These are phyloP conservation scores for Pseudopipra pipra DNA, from an alignment of 2,113 vertebrate species.

Conservation along the genomic window DNA sequence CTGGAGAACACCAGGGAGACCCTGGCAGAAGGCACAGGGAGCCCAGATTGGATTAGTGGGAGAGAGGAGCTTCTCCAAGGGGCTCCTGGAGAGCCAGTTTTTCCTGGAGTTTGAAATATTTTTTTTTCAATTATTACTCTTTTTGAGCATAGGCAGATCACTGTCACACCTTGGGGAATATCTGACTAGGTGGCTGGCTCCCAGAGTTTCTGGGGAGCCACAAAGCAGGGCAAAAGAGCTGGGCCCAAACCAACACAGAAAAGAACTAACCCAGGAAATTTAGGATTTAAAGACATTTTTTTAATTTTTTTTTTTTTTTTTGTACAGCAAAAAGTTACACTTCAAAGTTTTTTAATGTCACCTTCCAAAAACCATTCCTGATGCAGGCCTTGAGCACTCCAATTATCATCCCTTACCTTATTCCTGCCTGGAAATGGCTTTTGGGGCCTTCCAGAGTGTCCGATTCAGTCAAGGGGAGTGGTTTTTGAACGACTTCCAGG, in stretches of 20 bases:
- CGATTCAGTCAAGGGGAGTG: neutral
- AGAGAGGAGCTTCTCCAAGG: neutral
- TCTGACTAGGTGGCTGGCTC: neutral
- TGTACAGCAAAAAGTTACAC: neutral
- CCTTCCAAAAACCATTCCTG: neutral
- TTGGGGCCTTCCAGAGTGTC: neutral
- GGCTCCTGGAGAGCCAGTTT: accelerated
- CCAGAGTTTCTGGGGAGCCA: neutral
- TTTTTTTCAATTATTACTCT: neutral
- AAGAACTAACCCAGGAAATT: neutral
- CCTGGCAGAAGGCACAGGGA: neutral
- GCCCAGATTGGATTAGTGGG: neutral
- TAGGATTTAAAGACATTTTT: neutral
- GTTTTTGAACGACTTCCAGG: neutral
- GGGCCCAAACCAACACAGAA: neutral
- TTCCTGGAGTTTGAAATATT: neutral
- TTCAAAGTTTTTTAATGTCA: neutral
- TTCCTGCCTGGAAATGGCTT: neutral
- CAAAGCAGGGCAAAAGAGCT: neutral
- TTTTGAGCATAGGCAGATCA: neutral
- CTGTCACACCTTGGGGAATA: neutral
- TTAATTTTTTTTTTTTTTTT: neutral
- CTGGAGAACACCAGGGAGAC: neutral
- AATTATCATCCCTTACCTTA: neutral
- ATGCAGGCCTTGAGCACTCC: neutral